Percentiles rank a stretch among this genome's conserved stretches.
Evolutionary conservation across 2,113 vertebrate genomes (phyloP).

Genomic region (Pardalotus punctatus): DNA sequence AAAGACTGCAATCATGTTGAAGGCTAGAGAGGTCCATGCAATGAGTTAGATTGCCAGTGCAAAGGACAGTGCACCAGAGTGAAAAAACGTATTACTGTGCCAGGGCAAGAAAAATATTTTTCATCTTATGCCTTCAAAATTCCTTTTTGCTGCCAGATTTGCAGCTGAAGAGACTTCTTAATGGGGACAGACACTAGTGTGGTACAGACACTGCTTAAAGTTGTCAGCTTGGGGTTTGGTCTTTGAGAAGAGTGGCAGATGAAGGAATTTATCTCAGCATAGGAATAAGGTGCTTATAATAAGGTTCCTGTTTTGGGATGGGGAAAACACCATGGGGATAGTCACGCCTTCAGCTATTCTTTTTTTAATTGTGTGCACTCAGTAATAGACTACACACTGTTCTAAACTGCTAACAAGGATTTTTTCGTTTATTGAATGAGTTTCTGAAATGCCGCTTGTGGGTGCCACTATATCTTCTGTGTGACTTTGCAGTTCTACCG

Average conservation of each 20-base stretch:
- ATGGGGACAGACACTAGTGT: not conserved
- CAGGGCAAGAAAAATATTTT: not conserved
- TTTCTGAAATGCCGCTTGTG: not conserved
- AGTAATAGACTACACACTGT: not conserved
- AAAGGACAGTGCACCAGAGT: not conserved
- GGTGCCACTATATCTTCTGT: not conserved
- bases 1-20: not conserved
- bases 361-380: not conserved
- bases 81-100: not conserved
- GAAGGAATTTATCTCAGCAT: not conserved
- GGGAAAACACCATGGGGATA: not conserved
- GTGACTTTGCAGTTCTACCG: not conserved
- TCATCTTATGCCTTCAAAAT: not conserved
- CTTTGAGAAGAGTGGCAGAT: not conserved
- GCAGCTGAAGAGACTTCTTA: not conserved
- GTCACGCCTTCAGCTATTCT: not conserved
- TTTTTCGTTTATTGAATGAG: not conserved
- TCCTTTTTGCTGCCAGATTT: not conserved
- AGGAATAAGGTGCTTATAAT: not conserved
- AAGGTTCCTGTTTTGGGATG: not conserved
- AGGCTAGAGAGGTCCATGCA: not conserved
- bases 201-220: not conserved
- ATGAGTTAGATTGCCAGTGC: not conserved
- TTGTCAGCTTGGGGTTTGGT: not conserved
- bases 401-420: not conserved